Evolutionary conservation across 2,797 vertebrate genomes (phyloP).

Genomic region (Mergus octosetaceus): DNA sequence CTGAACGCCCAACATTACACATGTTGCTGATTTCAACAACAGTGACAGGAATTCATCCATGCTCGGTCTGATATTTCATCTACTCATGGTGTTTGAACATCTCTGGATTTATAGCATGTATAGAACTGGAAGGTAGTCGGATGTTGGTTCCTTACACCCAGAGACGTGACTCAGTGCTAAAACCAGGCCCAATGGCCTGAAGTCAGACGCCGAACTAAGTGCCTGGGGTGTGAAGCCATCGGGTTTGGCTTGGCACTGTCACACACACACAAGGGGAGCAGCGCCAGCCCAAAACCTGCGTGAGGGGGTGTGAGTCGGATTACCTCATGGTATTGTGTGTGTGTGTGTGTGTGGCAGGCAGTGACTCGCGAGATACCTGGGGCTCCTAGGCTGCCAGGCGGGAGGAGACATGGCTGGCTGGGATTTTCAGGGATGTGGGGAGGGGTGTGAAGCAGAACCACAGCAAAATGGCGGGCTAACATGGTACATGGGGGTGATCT

Average conservation of each 20-base stretch:
- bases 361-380: background rate
- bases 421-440: background rate
- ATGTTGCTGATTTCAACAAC: background rate
- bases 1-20: background rate
- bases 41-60: background rate
- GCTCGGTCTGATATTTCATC: background rate
- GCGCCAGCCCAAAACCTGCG: background rate
- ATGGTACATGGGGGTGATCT: background rate
- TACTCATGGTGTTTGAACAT: background rate
- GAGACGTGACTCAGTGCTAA: background rate
- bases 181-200: background rate
- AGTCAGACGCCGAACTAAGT: background rate
- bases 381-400: background rate
- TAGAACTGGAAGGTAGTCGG: background rate
- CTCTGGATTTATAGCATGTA: background rate
- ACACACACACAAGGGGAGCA: background rate
- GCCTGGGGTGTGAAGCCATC: too few relatives aligned
- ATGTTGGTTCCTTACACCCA: background rate
- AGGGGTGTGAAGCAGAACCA: background rate
- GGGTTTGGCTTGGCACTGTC: background rate
- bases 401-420: background rate
- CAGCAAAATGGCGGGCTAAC: background rate
- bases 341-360: background rate
- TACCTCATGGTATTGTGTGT: background rate
- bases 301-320: background rate